These are phyloP conservation scores for Aphidius colemani DNA, from an alignment of 2,888 invertebrate genomes.

Conservation along the genomic window DNA sequence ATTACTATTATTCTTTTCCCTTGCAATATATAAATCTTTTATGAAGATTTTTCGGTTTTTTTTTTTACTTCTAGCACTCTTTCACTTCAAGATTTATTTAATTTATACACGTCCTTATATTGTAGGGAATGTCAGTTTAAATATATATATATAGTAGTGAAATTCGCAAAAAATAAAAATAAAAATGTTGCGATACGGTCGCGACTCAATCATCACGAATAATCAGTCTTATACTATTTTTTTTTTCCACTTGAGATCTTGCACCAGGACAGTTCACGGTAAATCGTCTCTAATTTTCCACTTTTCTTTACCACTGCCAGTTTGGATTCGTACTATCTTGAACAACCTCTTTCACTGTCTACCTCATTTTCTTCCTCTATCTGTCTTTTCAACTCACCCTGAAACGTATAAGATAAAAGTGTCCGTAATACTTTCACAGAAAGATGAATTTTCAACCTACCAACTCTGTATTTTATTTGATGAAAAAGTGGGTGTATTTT, in stretches of 20 bases:
- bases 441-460: constrained; percentile 23
- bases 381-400: constrained; percentile 1
- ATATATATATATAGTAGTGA: too few species aligned
- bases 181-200: neutral
- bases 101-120: too few species aligned
- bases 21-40: constrained; percentile 21
- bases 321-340: constrained; percentile 13
- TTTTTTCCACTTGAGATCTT: neutral
- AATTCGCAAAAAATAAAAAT: neutral
- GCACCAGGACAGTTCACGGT: neutral
- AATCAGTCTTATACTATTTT: constrained; percentile 17
- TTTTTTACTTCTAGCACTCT: too few species aligned
- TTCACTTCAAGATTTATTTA: too few species aligned
- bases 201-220: constrained; percentile 19
- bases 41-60: neutral
- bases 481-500: constrained; percentile 27
- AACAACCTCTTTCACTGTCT: constrained; percentile 22
- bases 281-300: constrained; percentile 26
- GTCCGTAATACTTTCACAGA: constrained; percentile 30
- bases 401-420: constrained; percentile 27
- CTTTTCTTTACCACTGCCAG: constrained; percentile 9
- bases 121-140: too few species aligned
- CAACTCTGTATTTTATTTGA: constrained; percentile 29
- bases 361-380: constrained; percentile 5
- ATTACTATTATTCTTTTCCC: too few species aligned